Evolutionary conservation across 2,113 vertebrate species (phyloP).

Genomic region (Neodontobutis hainanensis): DNA sequence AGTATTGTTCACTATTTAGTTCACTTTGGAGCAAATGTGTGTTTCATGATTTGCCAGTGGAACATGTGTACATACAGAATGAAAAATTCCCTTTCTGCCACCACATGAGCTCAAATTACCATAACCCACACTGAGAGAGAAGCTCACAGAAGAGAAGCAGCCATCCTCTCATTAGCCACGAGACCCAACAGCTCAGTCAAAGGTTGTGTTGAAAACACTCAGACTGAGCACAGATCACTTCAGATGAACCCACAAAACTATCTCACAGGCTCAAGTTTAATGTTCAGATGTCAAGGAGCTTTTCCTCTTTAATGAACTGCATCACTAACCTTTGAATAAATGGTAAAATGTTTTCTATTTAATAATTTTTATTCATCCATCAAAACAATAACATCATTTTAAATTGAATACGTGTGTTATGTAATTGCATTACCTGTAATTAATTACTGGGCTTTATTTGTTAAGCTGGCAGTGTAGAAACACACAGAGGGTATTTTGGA

Average conservation of each 20-base stretch:
- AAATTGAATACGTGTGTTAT: too few relatives aligned
- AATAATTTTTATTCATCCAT: too few relatives aligned
- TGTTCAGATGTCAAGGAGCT: slow-evolving; percentile 2
- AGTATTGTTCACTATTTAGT: slow-evolving; percentile 47
- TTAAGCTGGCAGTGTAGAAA: too few relatives aligned
- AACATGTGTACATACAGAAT: slow-evolving; percentile 32
- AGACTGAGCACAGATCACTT: slow-evolving; percentile 9
- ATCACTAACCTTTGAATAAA: not conserved
- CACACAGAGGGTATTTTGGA: too few relatives aligned
- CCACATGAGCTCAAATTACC: slow-evolving; percentile 12
- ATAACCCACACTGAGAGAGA: slow-evolving; percentile 6
- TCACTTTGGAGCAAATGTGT: slow-evolving; percentile 38
- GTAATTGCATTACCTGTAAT: too few relatives aligned
- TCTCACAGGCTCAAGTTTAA: slow-evolving; percentile 13
- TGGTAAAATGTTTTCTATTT: not conserved
- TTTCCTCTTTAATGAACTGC: not conserved
- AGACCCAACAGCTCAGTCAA: slow-evolving; percentile 5
- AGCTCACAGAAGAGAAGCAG: slow-evolving; percentile 1
- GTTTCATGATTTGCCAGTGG: slow-evolving; percentile 37
- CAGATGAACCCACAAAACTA: slow-evolving; percentile 12
- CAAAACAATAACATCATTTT: too few relatives aligned
- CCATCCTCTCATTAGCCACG: slow-evolving; percentile 16
- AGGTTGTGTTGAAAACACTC: slow-evolving; percentile 7
- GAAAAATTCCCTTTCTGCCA: slow-evolving; percentile 34
- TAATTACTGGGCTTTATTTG: too few relatives aligned